Conservation (phyloP, 2,113 vertebrate species). For the Pipra filicauda region DNA sequence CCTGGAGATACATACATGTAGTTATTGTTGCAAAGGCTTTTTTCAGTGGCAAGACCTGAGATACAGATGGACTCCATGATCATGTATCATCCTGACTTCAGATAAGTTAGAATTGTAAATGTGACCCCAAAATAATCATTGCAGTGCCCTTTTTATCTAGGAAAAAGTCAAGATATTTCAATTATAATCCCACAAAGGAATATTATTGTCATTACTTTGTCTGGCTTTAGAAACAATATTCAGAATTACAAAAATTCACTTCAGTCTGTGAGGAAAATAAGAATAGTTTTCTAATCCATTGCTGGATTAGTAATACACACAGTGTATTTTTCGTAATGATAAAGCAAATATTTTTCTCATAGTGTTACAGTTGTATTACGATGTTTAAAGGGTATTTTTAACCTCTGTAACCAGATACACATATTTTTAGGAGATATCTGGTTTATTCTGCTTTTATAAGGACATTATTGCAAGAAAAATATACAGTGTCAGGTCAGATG, state of each 20-base stretch:
- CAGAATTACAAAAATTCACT: neutral
- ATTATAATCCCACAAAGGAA: neutral
- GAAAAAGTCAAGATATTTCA: neutral
- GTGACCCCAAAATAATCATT: neutral
- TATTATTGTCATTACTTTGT: neutral
- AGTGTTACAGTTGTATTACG: neutral
- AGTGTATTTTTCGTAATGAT: neutral
- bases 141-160: neutral
- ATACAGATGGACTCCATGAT: neutral
- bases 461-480: neutral
- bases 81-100: neutral
- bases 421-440: neutral
- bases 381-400: neutral
- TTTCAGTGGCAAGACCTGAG: neutral
- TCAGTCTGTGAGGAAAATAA: neutral
- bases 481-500: neutral
- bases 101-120: neutral
- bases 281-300: neutral
- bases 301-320: neutral
- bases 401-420: neutral
- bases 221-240: neutral
- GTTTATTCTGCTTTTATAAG: neutral
- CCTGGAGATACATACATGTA: fast-evolving
- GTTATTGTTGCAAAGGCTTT: neutral
- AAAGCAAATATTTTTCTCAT: neutral